These are phyloP conservation scores for Phacellophora camtschatica DNA, from an alignment of 30 jellyfish, hydroid and myxozoan genomes.

Conservation along the genomic window DNA sequence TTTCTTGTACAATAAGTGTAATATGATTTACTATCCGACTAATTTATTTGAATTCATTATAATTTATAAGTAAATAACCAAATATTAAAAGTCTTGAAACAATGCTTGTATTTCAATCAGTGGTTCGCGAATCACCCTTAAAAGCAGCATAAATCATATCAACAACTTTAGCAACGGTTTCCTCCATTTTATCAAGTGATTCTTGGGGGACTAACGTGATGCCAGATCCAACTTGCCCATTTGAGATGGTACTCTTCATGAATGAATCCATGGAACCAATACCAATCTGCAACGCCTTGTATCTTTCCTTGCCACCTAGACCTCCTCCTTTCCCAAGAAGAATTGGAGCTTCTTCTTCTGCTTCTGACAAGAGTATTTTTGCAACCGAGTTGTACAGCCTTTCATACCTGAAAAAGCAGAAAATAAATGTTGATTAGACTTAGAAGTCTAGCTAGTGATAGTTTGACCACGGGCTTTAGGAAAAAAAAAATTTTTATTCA, in stretches of 20 bases:
- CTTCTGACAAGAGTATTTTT: not conserved
- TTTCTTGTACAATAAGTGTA: no score
- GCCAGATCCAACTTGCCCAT: not conserved
- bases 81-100: no score
- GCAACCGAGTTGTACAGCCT: not conserved
- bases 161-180: not conserved
- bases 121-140: not conserved
- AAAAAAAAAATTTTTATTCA: not conserved
- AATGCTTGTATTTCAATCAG: no score
- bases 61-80: no score
- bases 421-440: no score
- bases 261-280: not conserved
- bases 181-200: not conserved
- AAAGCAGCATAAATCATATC: not conserved
- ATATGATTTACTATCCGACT: no score
- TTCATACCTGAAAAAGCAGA: not conserved
- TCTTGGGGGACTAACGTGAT: not conserved
- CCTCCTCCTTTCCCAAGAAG: not conserved
- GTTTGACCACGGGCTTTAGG: no score
- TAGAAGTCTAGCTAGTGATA: no score
- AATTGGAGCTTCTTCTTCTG: not conserved
- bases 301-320: not conserved
- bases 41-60: no score
- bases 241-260: not conserved
- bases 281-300: not conserved